Conservation (phyloP, 2,113 vertebrate species). For the Grus americana region DNA sequence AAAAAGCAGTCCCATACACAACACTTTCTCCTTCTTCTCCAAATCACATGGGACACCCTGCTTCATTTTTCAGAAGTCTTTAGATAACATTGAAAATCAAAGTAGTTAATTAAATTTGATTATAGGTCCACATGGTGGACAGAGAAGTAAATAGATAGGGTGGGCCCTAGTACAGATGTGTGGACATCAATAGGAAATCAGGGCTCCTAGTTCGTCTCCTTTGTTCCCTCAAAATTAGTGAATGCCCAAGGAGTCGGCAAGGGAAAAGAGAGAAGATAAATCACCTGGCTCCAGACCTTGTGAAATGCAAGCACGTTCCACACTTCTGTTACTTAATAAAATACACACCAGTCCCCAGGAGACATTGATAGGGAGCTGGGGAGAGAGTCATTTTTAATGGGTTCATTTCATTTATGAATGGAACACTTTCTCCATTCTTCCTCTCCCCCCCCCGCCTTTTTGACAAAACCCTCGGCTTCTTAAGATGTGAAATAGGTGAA, state of each 20-base stretch:
- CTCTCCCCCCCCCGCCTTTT: background rate
- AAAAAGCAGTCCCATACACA: background rate
- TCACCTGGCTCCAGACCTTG: background rate
- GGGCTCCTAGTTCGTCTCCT: background rate
- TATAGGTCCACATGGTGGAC: background rate
- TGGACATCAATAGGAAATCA: accelerated
- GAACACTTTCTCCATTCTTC: slow-evolving; percentile 33
- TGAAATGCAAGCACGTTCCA: slow-evolving; percentile 2
- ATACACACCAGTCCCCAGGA: background rate
- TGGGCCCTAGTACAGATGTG: background rate
- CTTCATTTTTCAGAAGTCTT: background rate
- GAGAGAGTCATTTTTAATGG: slow-evolving; percentile 41
- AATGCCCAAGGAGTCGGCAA: accelerated
- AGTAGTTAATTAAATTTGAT: background rate
- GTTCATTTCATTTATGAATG: slow-evolving; percentile 64
- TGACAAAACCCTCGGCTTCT: slow-evolving; percentile 58
- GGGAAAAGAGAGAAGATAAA: slow-evolving; percentile 1
- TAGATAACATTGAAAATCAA: background rate
- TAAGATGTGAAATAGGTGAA: slow-evolving; percentile 74
- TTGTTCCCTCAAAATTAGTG: slow-evolving; percentile 19
- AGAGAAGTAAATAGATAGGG: background rate
- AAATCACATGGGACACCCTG: background rate
- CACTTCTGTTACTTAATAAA: slow-evolving; percentile 53
- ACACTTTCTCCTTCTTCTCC: background rate
- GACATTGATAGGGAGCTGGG: slow-evolving; percentile 1